phyloP scores from a whole-genome alignment of 2,888 invertebrate genomes.

The Julus scandinavius region DNA sequence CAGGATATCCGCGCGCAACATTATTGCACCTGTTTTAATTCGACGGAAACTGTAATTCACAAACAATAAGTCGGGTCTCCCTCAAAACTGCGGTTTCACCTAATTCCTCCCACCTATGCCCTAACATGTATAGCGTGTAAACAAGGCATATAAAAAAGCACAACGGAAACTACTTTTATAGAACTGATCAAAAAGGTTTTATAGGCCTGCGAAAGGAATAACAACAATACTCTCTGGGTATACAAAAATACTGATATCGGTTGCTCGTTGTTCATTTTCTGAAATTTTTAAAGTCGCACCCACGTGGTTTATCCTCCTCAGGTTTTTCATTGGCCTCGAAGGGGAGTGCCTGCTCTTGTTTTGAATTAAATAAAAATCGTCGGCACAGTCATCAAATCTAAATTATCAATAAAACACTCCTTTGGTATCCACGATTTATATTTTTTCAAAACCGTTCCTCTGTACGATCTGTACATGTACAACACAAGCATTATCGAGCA shows the following conservation, averaged over 20 bases:
- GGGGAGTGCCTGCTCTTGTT: conserved; percentile 25
- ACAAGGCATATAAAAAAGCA: neutral
- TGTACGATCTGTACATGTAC: neutral
- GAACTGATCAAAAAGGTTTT: neutral
- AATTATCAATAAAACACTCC: conserved; percentile 31
- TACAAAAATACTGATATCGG: conserved; percentile 3
- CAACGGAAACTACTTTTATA: conserved; percentile 21
- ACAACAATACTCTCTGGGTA: neutral
- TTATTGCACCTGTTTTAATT: conserved; percentile 39
- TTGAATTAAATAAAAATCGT: neutral
- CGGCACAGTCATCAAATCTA: neutral
- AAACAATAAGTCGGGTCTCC: conserved; percentile 39
- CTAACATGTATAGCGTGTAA: conserved; percentile 6
- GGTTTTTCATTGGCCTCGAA: neutral
- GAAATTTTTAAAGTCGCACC: neutral
- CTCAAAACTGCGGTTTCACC: conserved; percentile 1
- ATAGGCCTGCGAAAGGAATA: conserved; percentile 21
- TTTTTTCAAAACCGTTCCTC: neutral
- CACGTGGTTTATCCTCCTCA: conserved; percentile 28
- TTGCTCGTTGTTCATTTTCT: neutral
- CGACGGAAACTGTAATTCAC: conserved; percentile 39
- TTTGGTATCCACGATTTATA: neutral
- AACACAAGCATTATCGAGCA: neutral
- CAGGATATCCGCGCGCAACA: conserved; percentile 32
- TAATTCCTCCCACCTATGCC: neutral